A percentile compares a stretch with the other conserved stretches of the same genome.
phyloP scores from a whole-genome alignment of 2,888 invertebrate species.

The Rotaria sp. region DNA sequence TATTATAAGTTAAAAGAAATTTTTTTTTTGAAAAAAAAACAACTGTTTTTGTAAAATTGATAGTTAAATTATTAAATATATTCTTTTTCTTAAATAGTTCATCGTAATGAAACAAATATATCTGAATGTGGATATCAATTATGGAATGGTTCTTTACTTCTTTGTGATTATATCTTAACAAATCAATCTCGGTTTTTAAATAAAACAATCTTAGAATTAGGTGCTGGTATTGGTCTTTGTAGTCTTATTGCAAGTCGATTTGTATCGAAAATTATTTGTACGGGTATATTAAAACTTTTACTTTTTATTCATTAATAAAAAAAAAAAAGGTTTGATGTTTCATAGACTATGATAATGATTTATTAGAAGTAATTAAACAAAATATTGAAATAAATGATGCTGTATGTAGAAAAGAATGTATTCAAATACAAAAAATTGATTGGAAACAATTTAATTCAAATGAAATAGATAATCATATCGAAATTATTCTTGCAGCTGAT shows the following conservation, averaged over 20 bases:
- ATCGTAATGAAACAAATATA: not conserved
- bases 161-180: not conserved
- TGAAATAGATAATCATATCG: not conserved
- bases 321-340: not conserved
- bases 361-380: not conserved
- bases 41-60: too few species aligned
- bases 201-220: not conserved
- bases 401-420: not conserved
- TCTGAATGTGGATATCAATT: slow-evolving; percentile 26
- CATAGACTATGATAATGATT: not conserved
- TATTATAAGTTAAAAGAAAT: too few species aligned
- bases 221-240: slow-evolving; percentile 4
- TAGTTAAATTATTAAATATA: too few species aligned
- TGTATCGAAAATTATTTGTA: not conserved
- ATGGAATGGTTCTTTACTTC: not conserved
- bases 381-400: not conserved
- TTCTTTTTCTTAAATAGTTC: not conserved
- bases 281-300: not conserved
- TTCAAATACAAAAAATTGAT: not conserved
- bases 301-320: too few species aligned
- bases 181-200: not conserved
- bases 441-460: not conserved
- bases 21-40: too few species aligned
- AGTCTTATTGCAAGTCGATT: not conserved
- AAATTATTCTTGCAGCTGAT: slow-evolving; percentile 20